A percentile compares a stretch with the other conserved stretches of the same genome.
Evolutionary conservation across 2,797 vertebrate species (phyloP).

Genomic region (Pseudochirops corinnae): DNA sequence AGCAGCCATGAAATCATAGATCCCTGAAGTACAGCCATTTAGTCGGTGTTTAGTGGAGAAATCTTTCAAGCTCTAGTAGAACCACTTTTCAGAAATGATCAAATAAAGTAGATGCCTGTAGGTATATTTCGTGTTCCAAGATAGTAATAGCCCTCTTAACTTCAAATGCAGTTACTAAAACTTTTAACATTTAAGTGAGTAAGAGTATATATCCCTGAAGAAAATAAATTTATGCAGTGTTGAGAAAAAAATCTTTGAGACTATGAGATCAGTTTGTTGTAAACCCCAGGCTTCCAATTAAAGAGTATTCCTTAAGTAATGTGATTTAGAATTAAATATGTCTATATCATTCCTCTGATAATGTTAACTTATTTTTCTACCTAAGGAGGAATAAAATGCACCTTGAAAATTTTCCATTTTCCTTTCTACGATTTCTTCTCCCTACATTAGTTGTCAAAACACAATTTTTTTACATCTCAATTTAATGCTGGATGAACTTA

Average conservation of each 20-base stretch:
- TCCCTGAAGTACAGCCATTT: background rate
- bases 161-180: background rate
- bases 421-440: background rate
- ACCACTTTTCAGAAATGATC: background rate
- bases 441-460: background rate
- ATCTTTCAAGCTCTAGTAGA: background rate
- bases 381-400: background rate
- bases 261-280: background rate
- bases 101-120: background rate
- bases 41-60: background rate
- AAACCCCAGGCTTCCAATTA: background rate
- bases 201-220: background rate
- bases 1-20: background rate
- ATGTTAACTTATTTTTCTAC: background rate
- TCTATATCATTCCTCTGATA: background rate
- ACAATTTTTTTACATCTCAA: background rate
- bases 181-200: background rate
- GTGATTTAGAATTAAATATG: background rate
- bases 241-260: background rate
- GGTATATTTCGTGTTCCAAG: background rate
- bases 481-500: background rate
- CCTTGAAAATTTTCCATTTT: background rate
- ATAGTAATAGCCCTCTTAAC: background rate
- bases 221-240: background rate
- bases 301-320: background rate